Evolutionary conservation across 2,888 invertebrate species (phyloP).

Genomic region (Temnothorax rugatulus): DNA sequence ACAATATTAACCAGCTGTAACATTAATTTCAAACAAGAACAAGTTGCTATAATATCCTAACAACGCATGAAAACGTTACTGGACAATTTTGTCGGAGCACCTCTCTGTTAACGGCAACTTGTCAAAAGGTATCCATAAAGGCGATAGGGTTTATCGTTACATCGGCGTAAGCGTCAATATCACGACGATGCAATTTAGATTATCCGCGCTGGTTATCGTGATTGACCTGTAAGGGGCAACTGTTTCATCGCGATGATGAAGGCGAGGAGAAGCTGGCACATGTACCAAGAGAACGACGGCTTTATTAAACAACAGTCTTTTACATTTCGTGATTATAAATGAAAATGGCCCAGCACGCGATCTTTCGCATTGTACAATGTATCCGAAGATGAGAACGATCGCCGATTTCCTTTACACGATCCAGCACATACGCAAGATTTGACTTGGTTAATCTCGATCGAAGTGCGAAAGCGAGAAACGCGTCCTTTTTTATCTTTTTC

Average conservation of each 20-base stretch:
- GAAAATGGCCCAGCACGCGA: constrained; percentile 48
- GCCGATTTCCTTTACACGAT: neutral
- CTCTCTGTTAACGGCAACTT: neutral
- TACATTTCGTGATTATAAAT: constrained; percentile 73
- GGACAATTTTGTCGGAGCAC: neutral
- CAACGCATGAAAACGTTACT: neutral
- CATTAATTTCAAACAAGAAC: neutral
- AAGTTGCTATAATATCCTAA: neutral
- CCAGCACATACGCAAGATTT: neutral
- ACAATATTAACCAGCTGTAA: neutral
- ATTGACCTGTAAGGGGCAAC: constrained; percentile 5
- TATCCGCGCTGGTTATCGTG: neutral
- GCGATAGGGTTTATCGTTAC: neutral
- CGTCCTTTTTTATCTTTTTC: neutral
- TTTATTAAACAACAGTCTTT: constrained; percentile 83
- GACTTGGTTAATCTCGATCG: constrained; percentile 4
- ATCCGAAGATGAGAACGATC: constrained; percentile 11
- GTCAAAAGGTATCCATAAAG: neutral
- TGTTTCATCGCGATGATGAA: neutral
- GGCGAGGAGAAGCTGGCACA: neutral
- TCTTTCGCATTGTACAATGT: constrained; percentile 13
- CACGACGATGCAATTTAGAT: constrained; percentile 5
- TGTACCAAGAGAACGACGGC: constrained; percentile 72
- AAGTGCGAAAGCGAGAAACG: neutral
- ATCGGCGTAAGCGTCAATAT: neutral